phyloP scores from a whole-genome alignment of 2,797 vertebrate species.

The Oreortyx pictus region DNA sequence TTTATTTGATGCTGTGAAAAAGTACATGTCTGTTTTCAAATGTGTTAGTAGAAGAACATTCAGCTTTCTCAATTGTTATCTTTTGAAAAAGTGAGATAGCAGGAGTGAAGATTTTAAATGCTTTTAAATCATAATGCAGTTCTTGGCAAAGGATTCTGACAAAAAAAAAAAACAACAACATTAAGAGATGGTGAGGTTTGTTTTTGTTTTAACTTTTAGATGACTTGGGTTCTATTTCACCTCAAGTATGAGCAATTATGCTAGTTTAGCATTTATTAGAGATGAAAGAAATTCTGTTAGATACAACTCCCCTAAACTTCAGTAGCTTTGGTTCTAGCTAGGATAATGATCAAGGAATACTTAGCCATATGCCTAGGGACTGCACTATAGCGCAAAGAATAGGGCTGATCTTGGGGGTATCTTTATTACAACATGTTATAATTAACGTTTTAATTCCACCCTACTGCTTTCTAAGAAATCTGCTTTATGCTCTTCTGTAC shows the following conservation, averaged over 20 bases:
- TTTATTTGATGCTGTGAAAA: slow-evolving; percentile 85
- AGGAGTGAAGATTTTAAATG: slow-evolving; percentile 71
- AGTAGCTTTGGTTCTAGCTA: slow-evolving; percentile 76
- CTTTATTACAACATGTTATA: slow-evolving; percentile 44
- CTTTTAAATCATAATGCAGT: slow-evolving; percentile 64
- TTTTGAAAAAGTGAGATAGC: slow-evolving; percentile 69
- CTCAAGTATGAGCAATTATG: slow-evolving; percentile 81
- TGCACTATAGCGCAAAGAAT: slow-evolving; percentile 52
- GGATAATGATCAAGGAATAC: slow-evolving; percentile 79
- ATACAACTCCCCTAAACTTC: slow-evolving; percentile 77
- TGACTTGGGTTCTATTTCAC: slow-evolving; percentile 69
- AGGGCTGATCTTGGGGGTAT: slow-evolving; percentile 72
- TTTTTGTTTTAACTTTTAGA: slow-evolving; percentile 70
- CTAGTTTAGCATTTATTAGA: slow-evolving; percentile 84
- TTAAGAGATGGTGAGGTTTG: slow-evolving; percentile 58
- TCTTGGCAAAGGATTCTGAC: slow-evolving; percentile 67
- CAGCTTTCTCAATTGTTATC: slow-evolving; percentile 70
- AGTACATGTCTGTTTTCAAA: slow-evolving; percentile 72
- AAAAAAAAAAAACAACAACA: slow-evolving; percentile 74
- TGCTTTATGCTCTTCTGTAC: slow-evolving; percentile 19
- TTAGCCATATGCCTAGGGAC: slow-evolving; percentile 76
- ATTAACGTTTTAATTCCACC: slow-evolving; percentile 62
- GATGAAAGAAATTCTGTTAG: slow-evolving; percentile 82
- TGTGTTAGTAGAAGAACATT: slow-evolving; percentile 68
- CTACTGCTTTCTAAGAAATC: slow-evolving; percentile 26